Evolutionary conservation across 2,113 vertebrate species (phyloP), one percentile per base, ranked within the genome.

Genomic region (Callipepla squamata): DNA sequence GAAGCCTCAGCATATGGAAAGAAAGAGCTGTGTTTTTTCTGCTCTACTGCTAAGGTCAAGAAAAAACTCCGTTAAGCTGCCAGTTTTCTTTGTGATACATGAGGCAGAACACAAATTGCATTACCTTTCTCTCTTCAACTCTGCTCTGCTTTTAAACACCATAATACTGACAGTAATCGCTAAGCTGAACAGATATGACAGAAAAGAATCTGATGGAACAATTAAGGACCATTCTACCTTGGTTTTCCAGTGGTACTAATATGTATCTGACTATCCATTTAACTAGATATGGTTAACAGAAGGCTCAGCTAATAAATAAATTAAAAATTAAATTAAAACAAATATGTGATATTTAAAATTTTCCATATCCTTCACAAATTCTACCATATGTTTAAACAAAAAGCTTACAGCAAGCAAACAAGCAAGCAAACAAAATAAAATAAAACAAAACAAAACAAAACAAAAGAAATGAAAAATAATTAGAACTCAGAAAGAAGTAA

Each of bases 161-260:
- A 45, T 53, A 50, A 32, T 80, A 36, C 86, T 66, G 89, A 84
- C 89, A 90, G 74, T 66, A 90, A 87, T 90, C 77, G 69, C 62
- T 53, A 74, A 93, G 48, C 77, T 69, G 89, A 89, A 87, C n/a
- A 82, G 91, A 93, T 62, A 79, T 26, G 77, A 94, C 69, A 86
- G 15, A 81, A 32, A 84, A 93, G 74, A 75, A 45, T 66, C 40
- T 40, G 73, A 72, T 0, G 3, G 69, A 92, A 92, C 48, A 90
- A 89, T 76, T 65, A 93, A 87, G 36, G 6, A 26, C 40, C 30
- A 68, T 36, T 21, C 30, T 69, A 58, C 76, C 69, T 70, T 85
- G 20, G 7, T 78, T 92, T 91, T 68, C 51, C 62, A 51, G 30
- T 45, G 28, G 9, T 68, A 47, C 79, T 72, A 23, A 68, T 13